Base-by-base conservation (phyloP, 2,113 vertebrate species). In the Thinocorus orbignyianus region DNA sequence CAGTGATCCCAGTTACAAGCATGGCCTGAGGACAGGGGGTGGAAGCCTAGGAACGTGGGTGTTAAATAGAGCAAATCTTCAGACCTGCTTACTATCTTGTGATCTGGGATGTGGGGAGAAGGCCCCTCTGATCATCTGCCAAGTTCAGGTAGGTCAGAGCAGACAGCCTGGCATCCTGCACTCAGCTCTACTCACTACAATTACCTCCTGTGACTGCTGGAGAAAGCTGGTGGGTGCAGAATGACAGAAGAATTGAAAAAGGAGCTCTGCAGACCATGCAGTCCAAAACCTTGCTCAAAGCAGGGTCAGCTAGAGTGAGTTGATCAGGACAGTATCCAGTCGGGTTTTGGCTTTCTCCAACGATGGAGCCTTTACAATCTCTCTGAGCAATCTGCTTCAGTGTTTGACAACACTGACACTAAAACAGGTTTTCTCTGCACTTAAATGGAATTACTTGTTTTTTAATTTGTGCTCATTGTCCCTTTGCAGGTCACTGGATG, bases 81-180 rank as follows among this genome's bases (percentile, higher is more conserved):
- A 91, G 83, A 91, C 42, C 70, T 91, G 77, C 49, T 84, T 58
- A 33, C 62, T 91, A 89, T 96, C 93, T 93, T 72, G 65, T 81
- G 84, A 95, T 86, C 95, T 92, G 77, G 76, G 72, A 78, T 81
- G 77, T 48, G 80, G 77, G 88, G 66, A 93, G 30, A 73, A 86
- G 76, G 77, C 70, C 77, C 69, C 70, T 89, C 77, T 94, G 81
- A 87, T 82, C 5, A 0, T 72, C 49, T 76, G 88, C 91, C 95
- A 95, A 79, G 81, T 87, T 86, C 92, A 92, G 77, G 80, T 89
- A 83, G 86, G 73, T 92, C 95, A 95, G 52, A 93, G 64, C n/a
- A 61, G 19, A 46, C 57, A 57, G 42, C 28, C 64, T 52, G 22
- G 7, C 41, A 41, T 61, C 35, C 48, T 65, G 35, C 15, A 9